A percentile compares a stretch with the other conserved stretches of the same genome.
These are phyloP conservation scores for Conomelus anceps DNA, from an alignment of 2,888 invertebrate species.

Conservation along the genomic window DNA sequence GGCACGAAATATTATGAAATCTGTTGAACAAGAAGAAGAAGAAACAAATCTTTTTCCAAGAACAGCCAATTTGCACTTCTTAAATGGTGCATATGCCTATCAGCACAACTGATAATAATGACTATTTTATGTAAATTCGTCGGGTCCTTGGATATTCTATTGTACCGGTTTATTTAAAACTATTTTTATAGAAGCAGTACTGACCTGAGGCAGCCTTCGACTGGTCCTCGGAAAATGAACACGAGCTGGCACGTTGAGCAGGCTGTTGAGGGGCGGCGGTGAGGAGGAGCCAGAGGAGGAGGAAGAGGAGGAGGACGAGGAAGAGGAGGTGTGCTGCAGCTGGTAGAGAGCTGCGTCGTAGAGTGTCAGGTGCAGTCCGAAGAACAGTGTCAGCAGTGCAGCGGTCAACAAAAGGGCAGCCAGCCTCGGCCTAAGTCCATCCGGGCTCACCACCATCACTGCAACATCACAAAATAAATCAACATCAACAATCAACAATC, in stretches of 20 bases:
- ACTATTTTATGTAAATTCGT: no score
- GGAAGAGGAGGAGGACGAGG: background rate
- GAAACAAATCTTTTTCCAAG: no score
- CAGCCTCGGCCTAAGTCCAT: slow-evolving; percentile 19
- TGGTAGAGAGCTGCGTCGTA: slow-evolving; percentile 29
- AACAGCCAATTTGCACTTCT: no score
- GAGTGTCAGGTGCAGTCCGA: slow-evolving; percentile 29
- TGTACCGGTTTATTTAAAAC: no score
- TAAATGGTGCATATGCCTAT: no score
- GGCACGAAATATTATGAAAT: no score
- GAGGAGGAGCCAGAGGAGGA: background rate
- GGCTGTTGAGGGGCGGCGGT: slow-evolving; percentile 23
- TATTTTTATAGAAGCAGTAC: no score
- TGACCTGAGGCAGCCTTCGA: slow-evolving; percentile 55
- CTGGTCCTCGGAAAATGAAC: slow-evolving; percentile 57
- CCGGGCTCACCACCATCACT: slow-evolving; percentile 3
- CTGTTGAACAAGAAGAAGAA: no score
- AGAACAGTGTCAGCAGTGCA: slow-evolving; percentile 27
- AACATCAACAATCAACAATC: background rate
- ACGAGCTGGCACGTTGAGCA: slow-evolving; percentile 31
- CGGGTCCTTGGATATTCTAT: no score
- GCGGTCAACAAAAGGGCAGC: slow-evolving; percentile 24
- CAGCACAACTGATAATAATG: no score
- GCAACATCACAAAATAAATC: background rate
- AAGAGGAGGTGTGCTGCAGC: slow-evolving; percentile 24